Evolutionary conservation across 2,888 invertebrate genomes (phyloP).

Genomic region (Pyrocoelia pectoralis): DNA sequence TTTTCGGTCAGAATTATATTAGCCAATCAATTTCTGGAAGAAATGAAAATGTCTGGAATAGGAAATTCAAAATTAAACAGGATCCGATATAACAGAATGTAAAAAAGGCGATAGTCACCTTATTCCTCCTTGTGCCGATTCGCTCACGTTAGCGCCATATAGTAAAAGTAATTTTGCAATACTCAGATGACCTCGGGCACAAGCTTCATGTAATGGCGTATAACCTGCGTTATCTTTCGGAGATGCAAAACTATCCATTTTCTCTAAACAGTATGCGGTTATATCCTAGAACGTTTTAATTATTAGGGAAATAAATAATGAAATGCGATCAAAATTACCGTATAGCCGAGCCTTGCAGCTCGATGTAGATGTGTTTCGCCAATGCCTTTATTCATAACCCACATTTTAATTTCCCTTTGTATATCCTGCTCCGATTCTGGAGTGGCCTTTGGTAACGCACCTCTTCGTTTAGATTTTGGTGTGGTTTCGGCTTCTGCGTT

Average conservation of each 20-base stretch:
- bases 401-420: slow-evolving; percentile 84
- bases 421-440: slow-evolving; percentile 79
- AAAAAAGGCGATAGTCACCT: slow-evolving; percentile 57
- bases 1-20: too few species aligned
- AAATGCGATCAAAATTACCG: slow-evolving; percentile 77
- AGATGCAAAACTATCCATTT: slow-evolving; percentile 81
- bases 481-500: slow-evolving; percentile 44
- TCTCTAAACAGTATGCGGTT: slow-evolving; percentile 88
- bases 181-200: slow-evolving; percentile 85
- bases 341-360: slow-evolving; percentile 88
- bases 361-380: slow-evolving; percentile 94
- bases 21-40: too few species aligned
- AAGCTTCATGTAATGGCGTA: slow-evolving; percentile 92
- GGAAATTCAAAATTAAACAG: too few species aligned
- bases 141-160: slow-evolving; percentile 91
- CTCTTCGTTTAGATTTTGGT: slow-evolving; percentile 62
- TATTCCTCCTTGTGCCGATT: slow-evolving; percentile 91
- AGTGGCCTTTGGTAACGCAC: slow-evolving; percentile 62
- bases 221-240: slow-evolving; percentile 93
- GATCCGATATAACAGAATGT: too few species aligned
- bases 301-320: not conserved
- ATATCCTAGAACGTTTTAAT: slow-evolving; percentile 71
- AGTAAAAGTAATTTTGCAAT: slow-evolving; percentile 85
- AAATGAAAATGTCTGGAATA: too few species aligned
- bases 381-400: slow-evolving; percentile 93